Base-by-base conservation (phyloP, 2,797 vertebrate genomes). In the Miichthys miiuy region DNA sequence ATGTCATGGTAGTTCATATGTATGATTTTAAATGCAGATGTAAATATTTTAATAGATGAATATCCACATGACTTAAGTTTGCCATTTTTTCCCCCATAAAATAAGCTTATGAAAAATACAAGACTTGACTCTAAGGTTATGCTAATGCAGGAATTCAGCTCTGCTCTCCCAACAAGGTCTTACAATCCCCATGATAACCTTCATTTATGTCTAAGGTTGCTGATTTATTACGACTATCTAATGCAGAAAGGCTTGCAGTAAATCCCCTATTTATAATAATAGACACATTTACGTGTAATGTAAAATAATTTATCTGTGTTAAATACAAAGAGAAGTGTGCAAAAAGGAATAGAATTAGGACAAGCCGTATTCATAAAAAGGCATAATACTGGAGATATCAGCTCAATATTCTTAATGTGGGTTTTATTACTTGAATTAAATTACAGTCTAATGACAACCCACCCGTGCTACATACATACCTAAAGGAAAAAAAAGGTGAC, bases 31-130 rank as follows among this genome's bases (percentile, higher is more conserved):
- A 38, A 38, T 34, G 34, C 42, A 60, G 2, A 62, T 58, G 13
- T 52, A 10, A 79, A 73, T 75, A 62, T 78, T 78, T 60, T 5
- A 75, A n/a, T 21, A 50, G 27, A 66, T 44, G 11, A 62, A 78
- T 66, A 57, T 72, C 48, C 52, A 30, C 41, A 62, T 50, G n/a
- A 58, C 7, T 65, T 20, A 20, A 38, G 13, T 57, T 56, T 54
- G 70, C 17, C 21, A 44, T 68, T 56, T 65, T 25, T 13, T 62
- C 1, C 1, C 56, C 77, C 9, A 56, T 60, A 38, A 74, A 77
- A 63, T 62, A 16, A 14, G 13, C 25, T 65, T 61, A 50, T 66
- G 27, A 75, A 77, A 65, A 79, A 69, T 63, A 47, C 16, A 77
- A 60, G 54, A 18, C 34, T 47, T 0, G 1, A 44, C 21, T 61